Base-by-base conservation (phyloP, 2,797 vertebrate genomes). In the Otolemur crassicaudatus region DNA sequence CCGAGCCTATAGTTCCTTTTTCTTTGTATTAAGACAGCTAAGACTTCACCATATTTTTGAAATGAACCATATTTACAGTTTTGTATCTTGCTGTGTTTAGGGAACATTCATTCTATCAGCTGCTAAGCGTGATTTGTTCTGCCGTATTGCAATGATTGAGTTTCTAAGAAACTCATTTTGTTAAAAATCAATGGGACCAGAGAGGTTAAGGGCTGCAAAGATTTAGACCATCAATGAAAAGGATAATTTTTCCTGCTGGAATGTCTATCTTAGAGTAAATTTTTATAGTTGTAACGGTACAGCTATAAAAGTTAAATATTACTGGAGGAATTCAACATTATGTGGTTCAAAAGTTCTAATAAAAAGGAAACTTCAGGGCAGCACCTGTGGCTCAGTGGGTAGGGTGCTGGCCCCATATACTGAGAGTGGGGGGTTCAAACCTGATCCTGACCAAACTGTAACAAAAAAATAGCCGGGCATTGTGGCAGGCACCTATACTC, bases 261-360 rank as follows among this genome's bases (percentile, higher is more conserved):
- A 88, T 84, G 53, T 40, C 77, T 83, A 23, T 37, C 65, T 70
- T 72, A 69, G 27, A 29, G 31, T 61, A 65, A 9, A 53, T 88
- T 91, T 85, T 49, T 75, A 76, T n/a, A 69, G 49, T 80, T 19
- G 56, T 29, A 88, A 88, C 6, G 12, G n/a, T 34, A 60, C 5
- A 92, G 40, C 37, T 95, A 53, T 87, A 70, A 90, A 94, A 94
- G 92, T 77, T 67, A 93, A 95, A 81, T 23, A 70, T 22, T 77
- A 63, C 7, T 83, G 61, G 67, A 87, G 17, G 72, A 88, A 72
- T 60, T 7, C 19, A 81, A 70, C 25, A 88, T 90, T 88, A 76
- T 12, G 58, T 80, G 11, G 23, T 80, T 93, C 53, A 79, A 96
- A 92, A 94, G 25, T 40, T 73, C 27, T n/a, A 70, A 88, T 85